A percentile compares a stretch with the other conserved stretches of the same genome.
phyloP scores from a whole-genome alignment of 1,140 invertebrate genomes.

The Listronotus oregonensis region DNA sequence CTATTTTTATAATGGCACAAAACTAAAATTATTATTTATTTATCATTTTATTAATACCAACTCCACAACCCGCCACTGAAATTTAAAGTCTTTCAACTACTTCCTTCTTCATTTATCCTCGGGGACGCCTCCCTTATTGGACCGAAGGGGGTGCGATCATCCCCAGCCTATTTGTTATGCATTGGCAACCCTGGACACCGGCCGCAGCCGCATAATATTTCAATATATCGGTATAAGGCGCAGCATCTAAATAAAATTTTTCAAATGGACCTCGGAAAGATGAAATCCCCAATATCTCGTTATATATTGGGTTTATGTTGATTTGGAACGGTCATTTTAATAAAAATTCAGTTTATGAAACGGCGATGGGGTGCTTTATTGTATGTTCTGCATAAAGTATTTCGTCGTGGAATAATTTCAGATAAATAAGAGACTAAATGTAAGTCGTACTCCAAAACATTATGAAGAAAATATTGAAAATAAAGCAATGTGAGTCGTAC shows the following conservation, averaged over 20 bases:
- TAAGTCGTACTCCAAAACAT: not conserved
- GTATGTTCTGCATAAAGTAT: too few species aligned
- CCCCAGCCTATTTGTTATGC: conserved; percentile 50
- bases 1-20: too few species aligned
- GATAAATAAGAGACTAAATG: not conserved
- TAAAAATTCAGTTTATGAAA: conserved; percentile 36
- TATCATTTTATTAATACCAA: too few species aligned
- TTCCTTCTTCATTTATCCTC: conserved; percentile 30
- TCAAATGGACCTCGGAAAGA: conserved; percentile 41
- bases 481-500: too few species aligned
- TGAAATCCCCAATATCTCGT: conserved; percentile 37
- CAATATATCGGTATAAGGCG: conserved; percentile 47
- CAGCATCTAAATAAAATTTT: conserved; percentile 48
- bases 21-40: too few species aligned
- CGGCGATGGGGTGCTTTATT: conserved; percentile 23
- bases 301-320: conserved; percentile 39
- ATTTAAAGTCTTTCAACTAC: conserved; percentile 19
- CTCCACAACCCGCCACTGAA: conserved; percentile 13
- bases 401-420: too few species aligned
- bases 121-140: conserved; percentile 25
- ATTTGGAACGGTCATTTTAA: conserved; percentile 37
- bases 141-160: conserved; percentile 31
- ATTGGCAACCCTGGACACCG: conserved; percentile 51
- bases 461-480: too few species aligned
- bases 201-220: conserved; percentile 50